Evolutionary conservation across 2,113 vertebrate genomes (phyloP).

Genomic region (Myiozetetes cayanensis): DNA sequence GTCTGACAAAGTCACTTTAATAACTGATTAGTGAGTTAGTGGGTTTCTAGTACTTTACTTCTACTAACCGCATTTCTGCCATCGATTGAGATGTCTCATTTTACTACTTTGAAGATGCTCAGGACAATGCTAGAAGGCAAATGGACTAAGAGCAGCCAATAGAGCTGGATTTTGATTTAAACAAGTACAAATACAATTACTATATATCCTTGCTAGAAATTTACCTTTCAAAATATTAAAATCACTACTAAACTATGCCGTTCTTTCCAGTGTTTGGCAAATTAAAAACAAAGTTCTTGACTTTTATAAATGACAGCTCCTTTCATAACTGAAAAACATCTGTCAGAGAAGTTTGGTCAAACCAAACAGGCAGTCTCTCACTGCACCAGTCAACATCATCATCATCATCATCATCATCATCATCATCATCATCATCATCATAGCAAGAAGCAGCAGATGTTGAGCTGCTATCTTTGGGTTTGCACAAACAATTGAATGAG

Average conservation of each 20-base stretch:
- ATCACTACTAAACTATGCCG: background rate
- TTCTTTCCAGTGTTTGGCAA: constrained; percentile 46
- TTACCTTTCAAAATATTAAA: constrained; percentile 35
- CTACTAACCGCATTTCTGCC: background rate
- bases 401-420: too few species aligned
- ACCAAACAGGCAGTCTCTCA: background rate
- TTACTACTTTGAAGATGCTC: background rate
- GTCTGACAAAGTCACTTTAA: background rate
- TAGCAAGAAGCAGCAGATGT: background rate
- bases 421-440: too few species aligned
- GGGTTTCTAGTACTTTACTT: background rate
- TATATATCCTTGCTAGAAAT: constrained; percentile 23
- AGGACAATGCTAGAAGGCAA: background rate
- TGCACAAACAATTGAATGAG: background rate
- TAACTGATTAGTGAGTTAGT: background rate
- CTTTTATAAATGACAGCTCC: constrained; percentile 65
- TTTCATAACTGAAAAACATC: constrained; percentile 61
- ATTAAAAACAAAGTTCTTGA: constrained; percentile 55
- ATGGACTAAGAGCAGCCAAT: background rate
- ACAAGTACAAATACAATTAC: background rate
- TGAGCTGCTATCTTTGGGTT: background rate
- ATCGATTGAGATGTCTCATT: background rate
- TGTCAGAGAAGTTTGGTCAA: constrained; percentile 45
- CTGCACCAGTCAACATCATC: background rate
- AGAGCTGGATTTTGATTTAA: background rate